A percentile compares a stretch with the other conserved stretches of the same genome.
These are phyloP conservation scores for Morinoia aosen DNA, from an alignment of 2,888 invertebrate species.

Conservation along the genomic window DNA sequence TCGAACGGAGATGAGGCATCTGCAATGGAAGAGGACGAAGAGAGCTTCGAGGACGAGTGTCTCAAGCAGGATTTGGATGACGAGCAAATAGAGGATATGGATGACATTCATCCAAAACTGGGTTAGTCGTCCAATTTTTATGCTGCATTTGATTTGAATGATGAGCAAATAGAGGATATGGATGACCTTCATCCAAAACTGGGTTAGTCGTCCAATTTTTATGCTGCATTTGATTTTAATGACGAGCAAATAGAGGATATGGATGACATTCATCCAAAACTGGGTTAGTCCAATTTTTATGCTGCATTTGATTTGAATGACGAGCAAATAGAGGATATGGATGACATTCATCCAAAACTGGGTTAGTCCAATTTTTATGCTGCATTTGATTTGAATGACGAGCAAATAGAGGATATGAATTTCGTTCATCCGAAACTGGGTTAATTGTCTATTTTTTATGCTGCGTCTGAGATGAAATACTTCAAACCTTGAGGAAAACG, in stretches of 20 bases:
- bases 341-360: conserved; percentile 7
- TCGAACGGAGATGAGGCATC: background rate
- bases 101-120: conserved; percentile 12
- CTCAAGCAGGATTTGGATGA: conserved; percentile 41
- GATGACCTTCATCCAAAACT: background rate
- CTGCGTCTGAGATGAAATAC: background rate
- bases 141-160: background rate
- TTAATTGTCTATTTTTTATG: too few relatives aligned
- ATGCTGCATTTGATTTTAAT: background rate
- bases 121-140: background rate
- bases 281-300: background rate
- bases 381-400: background rate
- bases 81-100: conserved; percentile 45
- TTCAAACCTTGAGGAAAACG: too few relatives aligned
- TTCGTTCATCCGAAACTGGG: too few relatives aligned
- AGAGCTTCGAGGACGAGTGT: conserved; percentile 14
- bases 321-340: conserved; percentile 32
- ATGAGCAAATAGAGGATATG: conserved; percentile 42
- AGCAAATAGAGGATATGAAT: too few relatives aligned
- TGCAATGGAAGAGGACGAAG: conserved; percentile 5
- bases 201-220: background rate
- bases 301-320: conserved; percentile 11
- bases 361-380: background rate
- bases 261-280: conserved; percentile 14
- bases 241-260: conserved; percentile 41